These are phyloP conservation scores for Chunga burmeisteri DNA, from an alignment of 2,113 vertebrate genomes.

Conservation along the genomic window DNA sequence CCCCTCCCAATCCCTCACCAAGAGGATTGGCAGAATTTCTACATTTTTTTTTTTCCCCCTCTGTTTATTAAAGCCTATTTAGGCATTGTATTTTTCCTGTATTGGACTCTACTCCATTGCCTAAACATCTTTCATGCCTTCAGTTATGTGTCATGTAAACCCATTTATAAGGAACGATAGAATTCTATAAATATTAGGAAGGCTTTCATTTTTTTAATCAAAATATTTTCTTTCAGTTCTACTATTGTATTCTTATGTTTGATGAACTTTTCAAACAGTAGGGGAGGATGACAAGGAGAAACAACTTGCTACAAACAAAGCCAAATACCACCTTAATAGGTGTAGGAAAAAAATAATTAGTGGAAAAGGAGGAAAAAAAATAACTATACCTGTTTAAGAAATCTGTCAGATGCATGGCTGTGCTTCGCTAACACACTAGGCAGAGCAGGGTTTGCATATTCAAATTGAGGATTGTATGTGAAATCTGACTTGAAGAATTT, in stretches of 20 bases:
- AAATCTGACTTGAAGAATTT: conserved; percentile 89
- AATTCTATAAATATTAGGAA: not conserved
- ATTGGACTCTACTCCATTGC: not conserved
- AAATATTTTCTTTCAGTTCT: not conserved
- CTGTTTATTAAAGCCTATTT: not conserved
- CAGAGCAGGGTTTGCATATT: conserved; percentile 84
- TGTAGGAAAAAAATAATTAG: not conserved
- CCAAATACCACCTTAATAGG: not conserved
- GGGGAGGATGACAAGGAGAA: not conserved
- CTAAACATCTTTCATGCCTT: not conserved
- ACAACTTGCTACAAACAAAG: not conserved
- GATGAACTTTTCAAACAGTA: not conserved
- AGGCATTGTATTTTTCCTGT: not conserved
- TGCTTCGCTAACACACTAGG: conserved; percentile 80
- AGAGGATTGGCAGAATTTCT: not conserved
- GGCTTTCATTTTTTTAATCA: not conserved
- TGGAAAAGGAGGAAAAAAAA: not conserved
- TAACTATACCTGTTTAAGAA: conserved; percentile 82
- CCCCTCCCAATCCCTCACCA: not conserved
- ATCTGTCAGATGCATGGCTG: conserved; percentile 84
- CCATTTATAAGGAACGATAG: not conserved
- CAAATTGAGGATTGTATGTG: conserved; percentile 90
- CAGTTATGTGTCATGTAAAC: not conserved
- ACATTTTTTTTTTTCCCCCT: not conserved
- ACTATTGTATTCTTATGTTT: not conserved